Base-by-base conservation (phyloP, 2,113 vertebrate species). In the Notarius quadriscutis region DNA sequence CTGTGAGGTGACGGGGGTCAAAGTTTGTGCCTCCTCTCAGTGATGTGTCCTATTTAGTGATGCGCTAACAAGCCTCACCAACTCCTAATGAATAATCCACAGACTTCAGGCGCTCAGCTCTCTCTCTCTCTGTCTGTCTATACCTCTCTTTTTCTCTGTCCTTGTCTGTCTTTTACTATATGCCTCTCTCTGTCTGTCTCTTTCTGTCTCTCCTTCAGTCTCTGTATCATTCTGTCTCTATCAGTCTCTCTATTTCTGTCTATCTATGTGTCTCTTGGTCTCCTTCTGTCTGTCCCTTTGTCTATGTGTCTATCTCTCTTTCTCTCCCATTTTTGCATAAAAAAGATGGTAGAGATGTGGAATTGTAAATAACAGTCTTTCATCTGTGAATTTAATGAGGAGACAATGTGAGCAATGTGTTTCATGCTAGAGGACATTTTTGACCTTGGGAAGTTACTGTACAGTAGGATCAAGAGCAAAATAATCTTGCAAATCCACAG, bases 1-100 rank as follows among this genome's bases (percentile, higher is more conserved):
- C 62, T n/a, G 62, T 27, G 69, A 74, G 69, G 53, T 84, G 69
- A 75, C 30, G 17, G 83, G 83, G 83, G 69, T 84, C 83, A 75
- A 41, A 84, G 82, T 71, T 74, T 84, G 53, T 74, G 83, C 30
- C 69, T 74, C 53, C 17, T 74, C 53, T 74, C 51, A 51, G 5
- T 48, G 69, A 48, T 55, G 55, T 74, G 83, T 41, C 83, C 67
- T 74, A 71, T 84, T 84, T 84, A 69, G 50, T 10, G n/a, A 50
- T 4, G 15, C 34, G 51, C 65, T 84, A 84, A 72, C 53, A 69
- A 84, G 65, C 55, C 50, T 71, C 65, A 55, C 82, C 57, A 65
- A 74, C 71, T 74, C 17, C 71, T 74, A 84, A 71, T 84, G 50
- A 84, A 69, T 27, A 53, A 69, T 18, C 34, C 60, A 71, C 69